phyloP scores from a whole-genome alignment of 2,797 vertebrate genomes.

The Halcyon leucocephala region DNA sequence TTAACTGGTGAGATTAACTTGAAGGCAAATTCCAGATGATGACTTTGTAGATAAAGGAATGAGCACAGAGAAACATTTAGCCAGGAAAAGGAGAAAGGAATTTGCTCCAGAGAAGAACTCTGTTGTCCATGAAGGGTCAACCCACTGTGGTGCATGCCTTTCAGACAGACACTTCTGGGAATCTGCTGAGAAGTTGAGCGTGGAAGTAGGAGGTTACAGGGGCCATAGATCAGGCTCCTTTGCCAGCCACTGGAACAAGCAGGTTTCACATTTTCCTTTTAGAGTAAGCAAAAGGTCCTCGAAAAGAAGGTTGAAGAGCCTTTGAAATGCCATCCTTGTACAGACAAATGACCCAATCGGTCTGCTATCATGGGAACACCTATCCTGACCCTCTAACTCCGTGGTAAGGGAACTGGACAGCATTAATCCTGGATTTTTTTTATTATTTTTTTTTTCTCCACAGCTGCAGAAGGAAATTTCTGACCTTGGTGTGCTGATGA shows the following conservation, averaged over 20 bases:
- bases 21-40: neutral
- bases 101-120: neutral
- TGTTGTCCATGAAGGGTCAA: neutral
- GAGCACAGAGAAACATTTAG: neutral
- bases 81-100: neutral
- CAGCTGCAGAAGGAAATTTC: neutral
- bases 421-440: neutral
- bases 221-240: neutral
- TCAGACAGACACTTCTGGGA: neutral
- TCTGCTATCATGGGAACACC: neutral
- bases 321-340: neutral
- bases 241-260: neutral
- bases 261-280: neutral
- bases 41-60: neutral
- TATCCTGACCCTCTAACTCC: neutral
- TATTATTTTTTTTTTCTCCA: neutral
- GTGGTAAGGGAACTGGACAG: neutral
- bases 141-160: rapidly evolving
- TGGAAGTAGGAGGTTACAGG: neutral
- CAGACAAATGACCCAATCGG: neutral
- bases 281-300: neutral
- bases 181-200: neutral
- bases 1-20: neutral
- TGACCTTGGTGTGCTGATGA: neutral
- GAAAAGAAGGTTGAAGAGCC: neutral